Evolutionary conservation across 2,888 invertebrate genomes (phyloP), one percentile per base, ranked within the genome.

Genomic region (Lamellibrachia satsuma): DNA sequence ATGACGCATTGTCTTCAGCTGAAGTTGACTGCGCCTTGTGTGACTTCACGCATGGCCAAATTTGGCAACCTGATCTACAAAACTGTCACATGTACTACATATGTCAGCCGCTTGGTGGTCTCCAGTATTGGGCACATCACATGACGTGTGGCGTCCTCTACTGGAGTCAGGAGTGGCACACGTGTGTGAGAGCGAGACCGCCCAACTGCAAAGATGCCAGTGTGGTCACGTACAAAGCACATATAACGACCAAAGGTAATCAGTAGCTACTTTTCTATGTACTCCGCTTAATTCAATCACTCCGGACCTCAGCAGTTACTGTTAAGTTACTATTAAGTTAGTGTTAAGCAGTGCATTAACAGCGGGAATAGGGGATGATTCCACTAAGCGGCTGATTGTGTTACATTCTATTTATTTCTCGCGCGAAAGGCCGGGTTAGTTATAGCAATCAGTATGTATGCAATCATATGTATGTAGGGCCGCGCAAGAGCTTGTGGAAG

Each of bases 31-130:
- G 75, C 75, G 11, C 22, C n/a, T 22, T 75, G 75, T 75, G 22
- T 15, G 75, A 75, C 75, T 75, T 22, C 75, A 75, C 75, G 22
- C n/a, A 75, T 22, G 75, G 75, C 22, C 75, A 75, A 75, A 75
- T 75, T 6, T 75, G 75, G 75, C 22, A 22, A 6, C 75, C 75
- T 15, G 75, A 75, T 15, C 22, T 75, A 22, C 75, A 75, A 75
- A 75, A 75, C 22, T 75, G 75, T n/a, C 75, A 75, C 75, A 75
- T 75, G 75, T 75, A 75, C 75, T 75, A 75, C 75, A 75, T 75
- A 15, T 75, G 75, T n/a, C 75, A 75, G n/a, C 75, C 75, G 75
- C 75, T 75, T 22, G 75, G 75, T 15, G 75, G 75, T 22, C 75
- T 75, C 75, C n/a, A 22, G 22, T 75, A 75, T 22, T 22, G 15